Percentiles rank a stretch among this genome's conserved stretches.
These are phyloP conservation scores for Petaurus breviceps DNA, from an alignment of 2,113 vertebrate species.

Conservation along the genomic window DNA sequence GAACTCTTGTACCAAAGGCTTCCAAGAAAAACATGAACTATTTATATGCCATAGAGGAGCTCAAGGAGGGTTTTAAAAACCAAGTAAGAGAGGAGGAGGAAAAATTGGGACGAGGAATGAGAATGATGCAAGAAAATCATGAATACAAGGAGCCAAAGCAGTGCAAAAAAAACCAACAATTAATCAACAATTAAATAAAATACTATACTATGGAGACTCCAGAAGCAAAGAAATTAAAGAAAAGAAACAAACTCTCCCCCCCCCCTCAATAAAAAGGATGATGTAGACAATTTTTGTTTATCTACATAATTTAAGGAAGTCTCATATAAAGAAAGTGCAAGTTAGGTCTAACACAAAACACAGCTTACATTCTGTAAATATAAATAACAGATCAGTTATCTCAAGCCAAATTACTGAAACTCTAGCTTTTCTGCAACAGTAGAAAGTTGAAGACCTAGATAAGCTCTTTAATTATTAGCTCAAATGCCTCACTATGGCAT, in stretches of 20 bases:
- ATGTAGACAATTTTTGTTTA: background rate
- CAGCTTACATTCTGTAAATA: background rate
- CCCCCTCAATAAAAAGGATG: background rate
- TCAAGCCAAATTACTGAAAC: background rate
- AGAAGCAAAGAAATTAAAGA: background rate
- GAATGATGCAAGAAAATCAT: too few species aligned
- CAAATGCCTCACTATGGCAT: background rate
- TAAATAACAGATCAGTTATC: background rate
- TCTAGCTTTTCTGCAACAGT: background rate
- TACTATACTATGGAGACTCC: background rate
- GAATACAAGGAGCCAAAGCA: background rate
- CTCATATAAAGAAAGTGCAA: background rate
- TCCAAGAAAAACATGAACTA: too few species aligned
- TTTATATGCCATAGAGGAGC: too few species aligned
- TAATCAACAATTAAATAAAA: background rate
- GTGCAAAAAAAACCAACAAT: background rate
- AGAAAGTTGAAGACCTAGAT: background rate
- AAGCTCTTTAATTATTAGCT: background rate
- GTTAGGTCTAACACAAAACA: background rate
- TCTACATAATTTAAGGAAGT: background rate
- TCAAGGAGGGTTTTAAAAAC: too few species aligned
- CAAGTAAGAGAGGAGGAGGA: too few species aligned
- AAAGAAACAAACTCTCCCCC: too few species aligned
- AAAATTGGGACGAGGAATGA: too few species aligned
- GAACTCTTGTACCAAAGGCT: too few species aligned